These are phyloP conservation scores for Elachura formosa DNA, from an alignment of 2,113 vertebrate species.

Conservation along the genomic window DNA sequence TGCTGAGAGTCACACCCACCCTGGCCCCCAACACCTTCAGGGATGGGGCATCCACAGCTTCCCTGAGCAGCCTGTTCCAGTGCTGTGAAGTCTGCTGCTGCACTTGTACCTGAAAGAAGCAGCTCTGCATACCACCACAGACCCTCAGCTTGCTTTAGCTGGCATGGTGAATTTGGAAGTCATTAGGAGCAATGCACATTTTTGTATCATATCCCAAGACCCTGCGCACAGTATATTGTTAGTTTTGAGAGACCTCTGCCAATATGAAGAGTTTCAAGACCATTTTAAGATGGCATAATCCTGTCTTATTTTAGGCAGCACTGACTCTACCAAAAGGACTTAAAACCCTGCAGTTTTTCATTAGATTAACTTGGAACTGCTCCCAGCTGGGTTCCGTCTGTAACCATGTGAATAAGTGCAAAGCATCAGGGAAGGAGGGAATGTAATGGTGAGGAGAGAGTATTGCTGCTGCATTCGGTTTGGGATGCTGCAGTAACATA, in stretches of 20 bases:
- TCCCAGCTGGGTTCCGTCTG: neutral
- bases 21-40: neutral
- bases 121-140: neutral
- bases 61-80: neutral
- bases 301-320: neutral
- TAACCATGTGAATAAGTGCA: accelerated
- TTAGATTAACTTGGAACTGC: neutral
- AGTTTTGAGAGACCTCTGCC: neutral
- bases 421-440: neutral
- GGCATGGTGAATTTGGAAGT: neutral
- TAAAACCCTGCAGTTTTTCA: neutral
- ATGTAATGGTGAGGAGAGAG: neutral
- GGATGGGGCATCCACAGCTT: neutral
- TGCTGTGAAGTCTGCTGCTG: neutral
- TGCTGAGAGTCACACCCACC: neutral
- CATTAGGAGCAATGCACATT: accelerated
- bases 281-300: neutral
- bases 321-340: neutral
- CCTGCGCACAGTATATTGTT: too few relatives aligned
- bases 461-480: neutral
- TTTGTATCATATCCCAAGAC: neutral
- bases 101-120: neutral
- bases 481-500: accelerated
- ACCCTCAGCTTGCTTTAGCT: neutral
- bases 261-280: neutral